Evolutionary conservation across 30 jellyfish, hydroid and myxozoan species (phyloP).

Genomic region (Aurelia sp.): DNA sequence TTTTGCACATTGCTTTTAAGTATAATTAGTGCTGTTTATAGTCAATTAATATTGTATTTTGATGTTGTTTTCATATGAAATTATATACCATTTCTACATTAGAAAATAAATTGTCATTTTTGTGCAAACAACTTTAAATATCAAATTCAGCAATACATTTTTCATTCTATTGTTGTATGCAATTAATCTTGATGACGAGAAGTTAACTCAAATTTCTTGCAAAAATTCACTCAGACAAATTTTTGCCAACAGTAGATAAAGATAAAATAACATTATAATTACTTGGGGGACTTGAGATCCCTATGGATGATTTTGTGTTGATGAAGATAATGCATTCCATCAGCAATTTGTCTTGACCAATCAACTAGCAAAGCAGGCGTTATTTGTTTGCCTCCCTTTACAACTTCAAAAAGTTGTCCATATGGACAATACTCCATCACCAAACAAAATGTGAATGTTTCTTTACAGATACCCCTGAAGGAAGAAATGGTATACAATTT

Average conservation of each 20-base stretch:
- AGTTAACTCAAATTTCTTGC: too few species aligned
- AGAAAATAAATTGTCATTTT: too few species aligned
- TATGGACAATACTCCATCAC: constrained; percentile 98
- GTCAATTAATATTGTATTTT: too few species aligned
- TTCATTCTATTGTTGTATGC: too few species aligned
- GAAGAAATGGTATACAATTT: background rate
- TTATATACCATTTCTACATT: too few species aligned
- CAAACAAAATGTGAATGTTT: constrained; percentile 85
- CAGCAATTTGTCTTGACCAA: constrained; percentile 99
- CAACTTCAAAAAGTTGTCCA: constrained; percentile 97
- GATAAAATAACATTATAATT: background rate
- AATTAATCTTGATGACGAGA: too few species aligned
- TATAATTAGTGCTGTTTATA: too few species aligned
- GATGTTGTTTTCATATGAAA: too few species aligned
- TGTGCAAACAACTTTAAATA: too few species aligned
- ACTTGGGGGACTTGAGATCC: constrained; percentile 99
- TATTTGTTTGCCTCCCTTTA: constrained; percentile 85
- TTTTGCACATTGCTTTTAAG: too few species aligned
- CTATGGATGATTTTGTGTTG: constrained; percentile 92
- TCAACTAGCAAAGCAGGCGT: constrained; percentile 95
- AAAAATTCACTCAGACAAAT: background rate
- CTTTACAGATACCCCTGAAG: constrained; percentile 96
- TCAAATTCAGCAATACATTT: too few species aligned
- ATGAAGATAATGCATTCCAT: constrained; percentile 98
- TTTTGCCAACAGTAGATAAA: background rate